Evolutionary conservation across 2,113 vertebrate species (phyloP), one percentile per base, ranked within the genome.

Genomic region (Poicephalus meyeri): DNA sequence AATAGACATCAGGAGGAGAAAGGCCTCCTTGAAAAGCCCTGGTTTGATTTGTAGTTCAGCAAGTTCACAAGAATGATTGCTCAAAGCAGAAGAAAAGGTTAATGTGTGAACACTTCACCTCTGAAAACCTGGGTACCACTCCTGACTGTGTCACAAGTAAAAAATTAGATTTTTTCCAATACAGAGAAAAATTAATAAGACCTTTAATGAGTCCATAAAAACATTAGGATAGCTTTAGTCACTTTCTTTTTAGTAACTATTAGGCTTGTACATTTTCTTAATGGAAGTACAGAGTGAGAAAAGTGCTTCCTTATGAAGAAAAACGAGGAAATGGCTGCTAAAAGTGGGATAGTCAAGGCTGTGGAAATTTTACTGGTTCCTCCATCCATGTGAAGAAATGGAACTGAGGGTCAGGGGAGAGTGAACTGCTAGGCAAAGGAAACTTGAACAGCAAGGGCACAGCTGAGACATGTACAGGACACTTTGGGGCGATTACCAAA

Each of bases 191-290:
- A 95, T 93, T 91, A 95, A 46, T 88, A 90, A 92, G 91, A 89
- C 56, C 88, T 92, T 92, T 95, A 95, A 97, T 86, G 90, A 93
- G 68, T 80, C 89, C 91, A 94, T 95, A 97, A 97, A 97, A 97
- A 96, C 89, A 95, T 94, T 89, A 94, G 65, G 60, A 84, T 79
- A 86, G 82, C 65, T 90, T 95, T 87, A 95, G 92, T 95, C 93
- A 84, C 88, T 86, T 94, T 95, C 80, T 76, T 94, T 91, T 93
- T 84, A 92, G 80, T 81, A 92, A 96, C 86, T 96, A 95, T 97
- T 93, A 97, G 61, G 20, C 56, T 93, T 95, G 60, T 91, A 90
- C 91, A 95, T 95, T 97, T 93, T 96, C 91, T 93, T 95, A 97
- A 96, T 95, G 93, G 95, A 96, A 95, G 29, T 53, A 56, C 37